Percentiles rank a stretch among this genome's conserved stretches.
These are phyloP conservation scores for Monomorium pharaonis DNA, from an alignment of 1,140 invertebrate genomes.

Conservation along the genomic window DNA sequence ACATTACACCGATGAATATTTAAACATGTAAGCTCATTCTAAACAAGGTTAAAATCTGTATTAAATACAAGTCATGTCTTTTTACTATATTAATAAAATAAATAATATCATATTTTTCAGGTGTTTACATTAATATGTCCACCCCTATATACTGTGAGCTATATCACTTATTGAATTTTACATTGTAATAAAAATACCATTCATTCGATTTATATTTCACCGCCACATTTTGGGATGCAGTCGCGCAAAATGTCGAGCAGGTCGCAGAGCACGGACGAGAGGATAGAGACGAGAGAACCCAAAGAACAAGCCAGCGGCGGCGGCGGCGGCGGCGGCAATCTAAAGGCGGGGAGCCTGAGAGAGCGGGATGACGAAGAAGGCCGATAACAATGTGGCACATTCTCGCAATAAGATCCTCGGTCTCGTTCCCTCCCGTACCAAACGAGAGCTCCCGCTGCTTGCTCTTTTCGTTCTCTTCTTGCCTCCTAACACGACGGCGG, in stretches of 20 bases:
- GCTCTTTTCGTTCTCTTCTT: constrained; percentile 42
- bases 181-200: background rate
- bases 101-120: no score
- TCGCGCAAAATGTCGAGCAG: constrained; percentile 30
- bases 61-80: no score
- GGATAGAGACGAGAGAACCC: background rate
- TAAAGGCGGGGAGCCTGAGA: constrained; percentile 17
- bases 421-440: constrained; percentile 36
- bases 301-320: constrained; percentile 31
- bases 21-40: no score
- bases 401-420: constrained; percentile 57
- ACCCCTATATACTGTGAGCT: background rate
- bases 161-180: background rate
- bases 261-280: constrained; percentile 32
- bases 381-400: constrained; percentile 58
- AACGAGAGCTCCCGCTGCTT: constrained; percentile 52
- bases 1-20: no score
- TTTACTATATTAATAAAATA: no score
- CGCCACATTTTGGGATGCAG: background rate
- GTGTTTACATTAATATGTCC: no score
- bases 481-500: constrained; percentile 23
- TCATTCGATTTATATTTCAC: background rate
- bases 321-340: background rate
- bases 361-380: constrained; percentile 39
- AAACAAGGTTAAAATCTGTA: no score